phyloP scores from a whole-genome alignment of 2,888 invertebrate species.

The Balanococcus diminutus region DNA sequence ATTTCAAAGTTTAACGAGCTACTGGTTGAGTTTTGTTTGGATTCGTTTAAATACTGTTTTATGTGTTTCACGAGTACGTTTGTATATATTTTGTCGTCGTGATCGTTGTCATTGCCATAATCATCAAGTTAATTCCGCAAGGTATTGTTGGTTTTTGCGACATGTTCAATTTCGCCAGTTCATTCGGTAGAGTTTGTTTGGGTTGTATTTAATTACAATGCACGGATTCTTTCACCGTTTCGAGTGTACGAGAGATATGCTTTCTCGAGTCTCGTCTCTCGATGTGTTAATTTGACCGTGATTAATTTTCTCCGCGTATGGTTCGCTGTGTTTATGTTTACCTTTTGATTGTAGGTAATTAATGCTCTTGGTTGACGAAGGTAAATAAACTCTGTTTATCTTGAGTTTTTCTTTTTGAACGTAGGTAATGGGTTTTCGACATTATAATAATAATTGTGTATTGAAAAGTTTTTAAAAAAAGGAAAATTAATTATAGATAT shows the following conservation, averaged over 20 bases:
- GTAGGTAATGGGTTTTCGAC: neutral
- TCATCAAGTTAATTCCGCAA: neutral
- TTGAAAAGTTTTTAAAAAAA: neutral
- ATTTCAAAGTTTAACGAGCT: neutral
- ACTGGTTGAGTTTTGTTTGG: neutral
- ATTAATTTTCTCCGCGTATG: neutral
- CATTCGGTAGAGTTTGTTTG: neutral
- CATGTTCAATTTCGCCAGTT: neutral
- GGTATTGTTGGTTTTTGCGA: neutral
- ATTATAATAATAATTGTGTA: too few species aligned
- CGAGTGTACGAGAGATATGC: neutral
- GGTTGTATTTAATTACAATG: neutral
- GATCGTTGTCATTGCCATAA: neutral
- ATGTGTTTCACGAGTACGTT: neutral
- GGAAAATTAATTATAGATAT: neutral
- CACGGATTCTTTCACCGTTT: neutral
- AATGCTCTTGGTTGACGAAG: neutral
- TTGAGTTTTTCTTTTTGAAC: neutral
- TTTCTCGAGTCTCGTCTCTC: slow-evolving; percentile 14
- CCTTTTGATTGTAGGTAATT: neutral
- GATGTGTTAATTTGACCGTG: neutral
- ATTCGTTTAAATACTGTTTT: neutral
- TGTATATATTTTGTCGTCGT: too few species aligned
- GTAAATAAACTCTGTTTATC: neutral
- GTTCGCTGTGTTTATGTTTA: neutral